Conservation (phyloP, 2,797 vertebrate species). For the Tiaroga cobitis region DNA sequence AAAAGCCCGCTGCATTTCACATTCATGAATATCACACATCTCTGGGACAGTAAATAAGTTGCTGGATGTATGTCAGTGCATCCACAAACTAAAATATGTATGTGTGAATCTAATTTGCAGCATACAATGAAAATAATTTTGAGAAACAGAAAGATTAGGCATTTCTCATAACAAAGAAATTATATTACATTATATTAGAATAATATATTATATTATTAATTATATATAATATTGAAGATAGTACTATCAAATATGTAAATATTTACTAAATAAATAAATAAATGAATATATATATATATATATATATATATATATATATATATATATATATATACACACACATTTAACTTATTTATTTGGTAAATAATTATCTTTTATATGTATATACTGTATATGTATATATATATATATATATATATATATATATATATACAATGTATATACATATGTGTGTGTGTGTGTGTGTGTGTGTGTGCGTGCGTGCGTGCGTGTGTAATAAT, state of each 20-base stretch:
- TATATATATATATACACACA: too few relatives aligned
- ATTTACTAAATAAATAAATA: not conserved
- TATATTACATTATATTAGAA: too few relatives aligned
- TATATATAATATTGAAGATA: not conserved
- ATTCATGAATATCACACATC: conserved; percentile 64
- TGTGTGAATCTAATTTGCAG: conserved; percentile 62
- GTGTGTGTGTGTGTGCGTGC: too few relatives aligned
- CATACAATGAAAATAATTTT: conserved; percentile 6
- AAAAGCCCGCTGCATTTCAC: conserved; percentile 65
- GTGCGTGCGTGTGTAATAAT: too few relatives aligned
- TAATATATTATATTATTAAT: too few relatives aligned
- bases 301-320: too few relatives aligned
- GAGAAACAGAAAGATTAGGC: not conserved
- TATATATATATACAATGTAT: not conserved
- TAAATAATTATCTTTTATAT: too few relatives aligned
- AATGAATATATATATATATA: not conserved
- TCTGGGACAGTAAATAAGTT: conserved; percentile 63
- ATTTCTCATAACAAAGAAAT: too few relatives aligned
- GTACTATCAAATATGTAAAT: not conserved
- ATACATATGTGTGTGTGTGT: too few relatives aligned
- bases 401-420: too few relatives aligned
- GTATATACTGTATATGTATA: too few relatives aligned
- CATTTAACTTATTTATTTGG: too few relatives aligned
- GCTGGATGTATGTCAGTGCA: conserved; percentile 45
- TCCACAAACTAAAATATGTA: conserved; percentile 57